These are phyloP conservation scores for Accipiter superciliosus DNA, from an alignment of 2,797 vertebrate genomes.

Conservation along the genomic window DNA sequence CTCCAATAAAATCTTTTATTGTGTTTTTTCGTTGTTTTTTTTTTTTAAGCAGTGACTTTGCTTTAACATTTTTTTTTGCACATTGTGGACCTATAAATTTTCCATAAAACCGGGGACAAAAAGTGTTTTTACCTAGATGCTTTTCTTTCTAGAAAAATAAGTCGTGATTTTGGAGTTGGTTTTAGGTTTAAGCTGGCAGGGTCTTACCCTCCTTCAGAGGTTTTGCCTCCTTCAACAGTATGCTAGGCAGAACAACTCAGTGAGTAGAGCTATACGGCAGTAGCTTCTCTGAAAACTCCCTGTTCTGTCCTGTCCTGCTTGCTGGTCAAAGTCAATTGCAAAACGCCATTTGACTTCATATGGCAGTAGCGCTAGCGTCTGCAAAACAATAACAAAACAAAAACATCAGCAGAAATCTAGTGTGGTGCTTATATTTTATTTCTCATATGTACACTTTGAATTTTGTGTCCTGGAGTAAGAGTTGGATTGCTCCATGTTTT, in stretches of 20 bases:
- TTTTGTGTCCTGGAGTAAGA: constrained; percentile 19
- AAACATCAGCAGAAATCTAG: constrained; percentile 40
- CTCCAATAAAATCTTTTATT: background rate
- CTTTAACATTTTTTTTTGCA: background rate
- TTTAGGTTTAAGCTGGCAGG: background rate
- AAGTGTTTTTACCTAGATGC: background rate
- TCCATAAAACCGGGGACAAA: background rate
- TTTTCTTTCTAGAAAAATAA: background rate
- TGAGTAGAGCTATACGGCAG: background rate
- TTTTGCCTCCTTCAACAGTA: background rate
- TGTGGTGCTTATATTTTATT: constrained; percentile 13
- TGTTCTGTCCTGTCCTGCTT: background rate
- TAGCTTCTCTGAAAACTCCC: background rate
- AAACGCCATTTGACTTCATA: background rate
- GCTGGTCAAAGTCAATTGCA: constrained; percentile 5
- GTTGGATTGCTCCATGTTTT: constrained; percentile 13
- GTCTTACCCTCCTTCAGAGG: background rate
- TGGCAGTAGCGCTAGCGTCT: background rate
- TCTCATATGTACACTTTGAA: background rate
- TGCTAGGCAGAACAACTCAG: background rate
- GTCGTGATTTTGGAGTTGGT: fast-evolving
- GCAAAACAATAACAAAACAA: constrained; percentile 14
- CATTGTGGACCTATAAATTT: background rate
- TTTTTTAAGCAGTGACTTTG: background rate
- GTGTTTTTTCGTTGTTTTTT: background rate